phyloP scores from a whole-genome alignment of 2,797 vertebrate genomes.

The Phrynocephalus forsythii region DNA sequence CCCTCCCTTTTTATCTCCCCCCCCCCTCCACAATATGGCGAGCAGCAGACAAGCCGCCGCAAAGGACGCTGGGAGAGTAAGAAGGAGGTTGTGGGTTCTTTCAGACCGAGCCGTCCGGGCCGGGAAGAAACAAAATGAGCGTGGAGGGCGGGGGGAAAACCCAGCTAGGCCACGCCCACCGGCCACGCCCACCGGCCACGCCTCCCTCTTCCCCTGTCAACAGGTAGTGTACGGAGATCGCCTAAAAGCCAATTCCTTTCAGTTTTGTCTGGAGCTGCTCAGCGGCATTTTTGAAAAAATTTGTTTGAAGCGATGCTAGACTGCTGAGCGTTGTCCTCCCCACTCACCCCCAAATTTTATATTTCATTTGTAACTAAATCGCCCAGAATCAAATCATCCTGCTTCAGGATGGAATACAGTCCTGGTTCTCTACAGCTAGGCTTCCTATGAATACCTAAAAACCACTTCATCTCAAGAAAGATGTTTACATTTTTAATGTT shows the following conservation, averaged over 20 bases:
- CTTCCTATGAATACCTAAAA: no score
- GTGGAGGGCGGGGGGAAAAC: slow-evolving; percentile 52
- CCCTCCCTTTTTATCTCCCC: not conserved
- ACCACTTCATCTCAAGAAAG: not conserved
- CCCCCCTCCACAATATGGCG: slow-evolving; percentile 89
- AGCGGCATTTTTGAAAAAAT: not conserved
- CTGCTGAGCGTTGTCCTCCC: no score
- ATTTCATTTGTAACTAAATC: no score
- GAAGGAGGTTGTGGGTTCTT: slow-evolving; percentile 78
- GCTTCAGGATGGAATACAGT: not conserved
- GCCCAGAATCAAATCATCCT: not conserved
- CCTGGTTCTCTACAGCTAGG: not conserved
- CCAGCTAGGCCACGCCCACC: not conserved
- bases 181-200: not conserved
- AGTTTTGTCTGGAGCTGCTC: no score
- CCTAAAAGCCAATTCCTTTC: not conserved
- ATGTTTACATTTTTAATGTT: not conserved
- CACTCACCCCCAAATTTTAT: not conserved
- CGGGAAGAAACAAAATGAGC: slow-evolving; percentile 22
- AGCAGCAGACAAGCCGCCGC: slow-evolving; percentile 59
- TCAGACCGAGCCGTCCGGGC: slow-evolving; percentile 49
- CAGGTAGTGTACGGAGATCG: rapidly evolving
- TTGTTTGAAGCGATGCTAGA: no score
- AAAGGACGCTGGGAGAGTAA: slow-evolving; percentile 84
- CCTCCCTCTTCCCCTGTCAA: not conserved